phyloP scores from a whole-genome alignment of 2,113 vertebrate species.

The Passer montanus region DNA sequence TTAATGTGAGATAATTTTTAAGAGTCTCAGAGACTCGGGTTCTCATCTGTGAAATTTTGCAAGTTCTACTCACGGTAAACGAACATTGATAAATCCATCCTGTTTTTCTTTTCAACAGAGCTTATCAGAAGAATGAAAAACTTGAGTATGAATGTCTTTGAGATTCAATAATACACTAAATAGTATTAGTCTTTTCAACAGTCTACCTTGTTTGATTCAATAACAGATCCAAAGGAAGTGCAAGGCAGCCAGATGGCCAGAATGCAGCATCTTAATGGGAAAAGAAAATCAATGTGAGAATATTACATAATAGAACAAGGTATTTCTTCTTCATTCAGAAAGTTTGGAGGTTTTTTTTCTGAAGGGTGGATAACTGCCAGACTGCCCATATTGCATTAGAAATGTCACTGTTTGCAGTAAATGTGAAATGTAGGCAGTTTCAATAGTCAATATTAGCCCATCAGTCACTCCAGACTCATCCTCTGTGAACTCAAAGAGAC shows the following conservation, averaged over 20 bases:
- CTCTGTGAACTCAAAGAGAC: neutral
- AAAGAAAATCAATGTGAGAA: neutral
- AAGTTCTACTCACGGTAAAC: neutral
- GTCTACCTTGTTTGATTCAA: slow-evolving; percentile 39
- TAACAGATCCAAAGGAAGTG: slow-evolving; percentile 47
- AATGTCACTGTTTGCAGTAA: neutral
- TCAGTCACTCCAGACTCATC: neutral
- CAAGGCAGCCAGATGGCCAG: slow-evolving; percentile 40
- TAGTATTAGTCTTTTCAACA: slow-evolving; percentile 51
- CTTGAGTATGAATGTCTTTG: slow-evolving; percentile 28
- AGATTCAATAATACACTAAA: slow-evolving; percentile 53
- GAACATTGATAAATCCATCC: neutral
- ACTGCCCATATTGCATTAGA: neutral
- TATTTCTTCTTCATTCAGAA: slow-evolving; percentile 10
- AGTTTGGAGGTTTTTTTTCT: neutral
- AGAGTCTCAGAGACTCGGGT: neutral
- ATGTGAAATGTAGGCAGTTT: neutral
- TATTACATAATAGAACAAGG: slow-evolving; percentile 22
- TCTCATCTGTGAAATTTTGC: neutral
- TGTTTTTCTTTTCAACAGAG: neutral
- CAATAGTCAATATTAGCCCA: neutral
- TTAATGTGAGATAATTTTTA: neutral
- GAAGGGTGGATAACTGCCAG: neutral
- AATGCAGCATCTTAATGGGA: neutral
- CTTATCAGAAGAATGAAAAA: slow-evolving; percentile 38